A percentile compares a stretch with the other conserved stretches of the same genome.
These are phyloP conservation scores for Drosophila merina DNA, from an alignment of 2,888 invertebrate species.

Conservation along the genomic window DNA sequence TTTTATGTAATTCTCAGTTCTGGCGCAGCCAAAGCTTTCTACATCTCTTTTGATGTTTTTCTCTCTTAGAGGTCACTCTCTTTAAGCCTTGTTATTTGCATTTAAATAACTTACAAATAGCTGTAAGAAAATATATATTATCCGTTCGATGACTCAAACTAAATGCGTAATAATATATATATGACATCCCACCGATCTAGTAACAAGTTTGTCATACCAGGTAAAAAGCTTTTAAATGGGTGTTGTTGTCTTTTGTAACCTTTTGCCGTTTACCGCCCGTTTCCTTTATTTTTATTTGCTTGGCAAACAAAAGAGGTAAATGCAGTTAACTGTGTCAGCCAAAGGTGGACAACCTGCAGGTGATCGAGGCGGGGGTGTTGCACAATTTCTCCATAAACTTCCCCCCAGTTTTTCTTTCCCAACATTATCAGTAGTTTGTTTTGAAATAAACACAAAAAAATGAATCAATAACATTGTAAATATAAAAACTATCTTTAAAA, in stretches of 20 bases:
- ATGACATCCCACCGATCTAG: background rate
- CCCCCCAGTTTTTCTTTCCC: constrained; percentile 5
- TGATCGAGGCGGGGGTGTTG: constrained; percentile 21
- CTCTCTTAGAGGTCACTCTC: constrained; percentile 8
- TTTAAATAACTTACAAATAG: constrained; percentile 5
- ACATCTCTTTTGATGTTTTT: background rate
- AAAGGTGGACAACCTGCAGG: constrained; percentile 38
- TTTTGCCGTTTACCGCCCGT: constrained; percentile 9
- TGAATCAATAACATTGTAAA: background rate
- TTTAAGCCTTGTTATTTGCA: background rate
- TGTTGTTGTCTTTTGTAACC: constrained; percentile 9
- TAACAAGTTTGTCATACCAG: background rate
- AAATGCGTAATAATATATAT: background rate
- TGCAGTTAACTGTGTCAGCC: constrained; percentile 50
- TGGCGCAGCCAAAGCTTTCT: constrained; percentile 36
- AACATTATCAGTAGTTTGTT: constrained; percentile 27
- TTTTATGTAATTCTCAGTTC: constrained; percentile 36
- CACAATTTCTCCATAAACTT: constrained; percentile 23
- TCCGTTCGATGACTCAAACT: constrained; percentile 10
- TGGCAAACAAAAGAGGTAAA: constrained; percentile 32
- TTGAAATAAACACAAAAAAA: constrained; percentile 3
- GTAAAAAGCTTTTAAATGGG: background rate
- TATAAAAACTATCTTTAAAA: no score
- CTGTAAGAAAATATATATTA: background rate
- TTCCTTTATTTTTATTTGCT: constrained; percentile 30